Evolutionary conservation across 2,797 vertebrate species (phyloP).

Genomic region (Carduelis carduelis): DNA sequence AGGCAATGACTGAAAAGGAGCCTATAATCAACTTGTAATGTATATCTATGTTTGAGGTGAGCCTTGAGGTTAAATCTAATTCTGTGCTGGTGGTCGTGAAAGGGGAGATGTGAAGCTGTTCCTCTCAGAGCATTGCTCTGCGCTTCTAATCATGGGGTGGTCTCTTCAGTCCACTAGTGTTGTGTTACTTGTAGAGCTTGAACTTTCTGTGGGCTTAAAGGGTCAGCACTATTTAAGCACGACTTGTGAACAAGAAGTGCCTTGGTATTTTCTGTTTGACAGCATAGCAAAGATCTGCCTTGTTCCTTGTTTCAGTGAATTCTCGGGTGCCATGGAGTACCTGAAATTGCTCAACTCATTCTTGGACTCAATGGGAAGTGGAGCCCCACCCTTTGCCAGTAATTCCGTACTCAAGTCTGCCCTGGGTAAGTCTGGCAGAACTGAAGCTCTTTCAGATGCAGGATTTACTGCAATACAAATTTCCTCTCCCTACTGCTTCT

Average conservation of each 20-base stretch:
- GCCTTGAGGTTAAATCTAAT: neutral
- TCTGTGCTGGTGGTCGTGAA: neutral
- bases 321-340: slow-evolving; percentile 88
- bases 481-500: neutral
- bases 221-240: neutral
- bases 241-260: neutral
- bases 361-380: slow-evolving; percentile 86
- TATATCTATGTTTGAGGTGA: neutral
- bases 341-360: slow-evolving; percentile 90
- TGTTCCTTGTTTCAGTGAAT: slow-evolving; percentile 81
- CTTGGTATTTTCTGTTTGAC: neutral
- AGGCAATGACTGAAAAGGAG: neutral
- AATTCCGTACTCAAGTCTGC: slow-evolving; percentile 72
- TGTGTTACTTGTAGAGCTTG: neutral
- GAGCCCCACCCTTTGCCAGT: slow-evolving; percentile 73
- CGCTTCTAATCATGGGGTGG: fast-evolving
- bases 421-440: slow-evolving; percentile 66
- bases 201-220: neutral
- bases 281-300: neutral
- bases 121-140: fast-evolving
- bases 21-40: neutral
- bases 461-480: neutral
- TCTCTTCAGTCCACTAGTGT: neutral
- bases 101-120: neutral
- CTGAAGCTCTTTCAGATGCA: neutral